A percentile compares a stretch with the other conserved stretches of the same genome.
phyloP scores from a whole-genome alignment of 1,140 invertebrate genomes.

The Drosophila trapezifrons region DNA sequence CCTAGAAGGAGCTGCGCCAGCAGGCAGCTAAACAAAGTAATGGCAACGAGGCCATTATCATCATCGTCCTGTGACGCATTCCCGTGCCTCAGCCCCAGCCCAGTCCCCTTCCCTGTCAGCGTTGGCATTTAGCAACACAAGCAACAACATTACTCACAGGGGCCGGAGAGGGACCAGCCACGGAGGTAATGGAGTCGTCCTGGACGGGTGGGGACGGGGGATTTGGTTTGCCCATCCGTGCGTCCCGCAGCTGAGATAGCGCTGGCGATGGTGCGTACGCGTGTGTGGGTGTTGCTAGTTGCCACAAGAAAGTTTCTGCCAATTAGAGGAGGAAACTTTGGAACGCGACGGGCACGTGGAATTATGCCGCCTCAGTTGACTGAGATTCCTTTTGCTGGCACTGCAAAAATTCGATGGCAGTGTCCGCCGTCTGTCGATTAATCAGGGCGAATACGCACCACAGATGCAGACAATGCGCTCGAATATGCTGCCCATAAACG shows the following conservation, averaged over 20 bases:
- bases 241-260: conserved; percentile 57
- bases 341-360: conserved; percentile 55
- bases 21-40: conserved; percentile 53
- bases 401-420: conserved; percentile 55
- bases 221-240: conserved; percentile 53
- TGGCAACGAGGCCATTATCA: conserved; percentile 71
- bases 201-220: background rate
- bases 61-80: conserved; percentile 59
- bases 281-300: conserved; percentile 38
- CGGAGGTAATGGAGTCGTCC: conserved; percentile 23
- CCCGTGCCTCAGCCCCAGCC: background rate
- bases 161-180: background rate
- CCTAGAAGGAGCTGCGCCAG: conserved; percentile 29
- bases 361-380: conserved; percentile 51
- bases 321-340: conserved; percentile 61
- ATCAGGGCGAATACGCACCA: conserved; percentile 57
- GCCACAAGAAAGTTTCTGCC: conserved; percentile 53
- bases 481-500: conserved; percentile 58
- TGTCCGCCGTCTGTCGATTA: conserved; percentile 47
- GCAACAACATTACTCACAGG: conserved; percentile 70
- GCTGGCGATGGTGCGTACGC: conserved; percentile 15
- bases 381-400: conserved; percentile 63
- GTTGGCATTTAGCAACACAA: conserved; percentile 69
- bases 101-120: conserved; percentile 30
- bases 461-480: conserved; percentile 55